A percentile compares a stretch with the other conserved stretches of the same genome.
Evolutionary conservation across 2,113 vertebrate genomes (phyloP).

Genomic region (Lophura nycthemera): DNA sequence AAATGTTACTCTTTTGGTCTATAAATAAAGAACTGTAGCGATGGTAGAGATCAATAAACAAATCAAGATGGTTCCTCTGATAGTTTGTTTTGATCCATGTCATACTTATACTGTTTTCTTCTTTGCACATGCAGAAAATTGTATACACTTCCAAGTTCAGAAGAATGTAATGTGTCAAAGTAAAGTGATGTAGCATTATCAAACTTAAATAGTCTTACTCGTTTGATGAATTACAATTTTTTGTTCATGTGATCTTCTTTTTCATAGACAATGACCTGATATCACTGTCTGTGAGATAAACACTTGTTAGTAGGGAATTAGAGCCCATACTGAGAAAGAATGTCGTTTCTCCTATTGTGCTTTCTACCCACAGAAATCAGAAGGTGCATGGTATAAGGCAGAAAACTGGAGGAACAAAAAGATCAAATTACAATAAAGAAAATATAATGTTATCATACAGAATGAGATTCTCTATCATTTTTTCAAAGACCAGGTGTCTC

Average conservation of each 20-base stretch:
- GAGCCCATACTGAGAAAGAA: neutral
- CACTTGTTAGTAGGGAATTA: neutral
- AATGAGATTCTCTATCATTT: neutral
- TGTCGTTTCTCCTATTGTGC: neutral
- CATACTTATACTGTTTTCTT: neutral
- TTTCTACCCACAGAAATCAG: neutral
- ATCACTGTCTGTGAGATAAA: neutral
- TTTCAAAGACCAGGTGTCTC: neutral
- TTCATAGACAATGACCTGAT: neutral
- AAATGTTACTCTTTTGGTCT: neutral
- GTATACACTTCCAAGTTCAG: neutral
- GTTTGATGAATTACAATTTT: neutral
- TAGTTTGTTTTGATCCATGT: neutral
- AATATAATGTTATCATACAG: neutral
- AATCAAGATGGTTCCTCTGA: neutral
- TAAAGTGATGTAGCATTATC: neutral
- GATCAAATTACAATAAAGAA: fast-evolving
- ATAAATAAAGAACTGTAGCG: neutral
- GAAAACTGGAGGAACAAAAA: neutral
- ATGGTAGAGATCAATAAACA: neutral
- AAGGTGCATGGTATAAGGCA: neutral
- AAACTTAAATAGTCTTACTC: neutral
- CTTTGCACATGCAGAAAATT: neutral
- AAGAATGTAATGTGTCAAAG: neutral
- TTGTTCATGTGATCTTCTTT: neutral